Evolutionary conservation across 2,797 vertebrate genomes (phyloP).

Genomic region (Gallinago nigripennis): DNA sequence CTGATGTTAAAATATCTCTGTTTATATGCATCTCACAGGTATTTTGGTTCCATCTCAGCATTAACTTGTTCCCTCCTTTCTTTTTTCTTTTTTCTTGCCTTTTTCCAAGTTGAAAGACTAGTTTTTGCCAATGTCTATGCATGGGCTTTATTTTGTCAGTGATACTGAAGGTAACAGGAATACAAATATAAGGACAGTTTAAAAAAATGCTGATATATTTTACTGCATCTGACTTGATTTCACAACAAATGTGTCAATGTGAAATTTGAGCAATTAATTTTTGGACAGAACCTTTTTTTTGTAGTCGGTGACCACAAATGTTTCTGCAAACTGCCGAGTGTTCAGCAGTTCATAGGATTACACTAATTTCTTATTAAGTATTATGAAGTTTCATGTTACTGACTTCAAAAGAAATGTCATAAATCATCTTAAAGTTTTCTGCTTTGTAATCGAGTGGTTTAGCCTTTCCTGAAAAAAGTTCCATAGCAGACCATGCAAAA

Average conservation of each 20-base stretch:
- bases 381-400: not conserved
- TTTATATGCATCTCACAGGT: not conserved
- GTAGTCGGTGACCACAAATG: not conserved
- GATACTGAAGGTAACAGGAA: not conserved
- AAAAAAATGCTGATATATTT: not conserved
- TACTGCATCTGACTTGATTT: not conserved
- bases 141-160: not conserved
- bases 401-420: not conserved
- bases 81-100: not conserved
- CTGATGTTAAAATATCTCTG: not conserved
- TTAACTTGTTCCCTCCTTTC: not conserved
- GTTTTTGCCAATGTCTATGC: not conserved
- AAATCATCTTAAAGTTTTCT: not conserved
- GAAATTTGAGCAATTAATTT: not conserved
- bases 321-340: not conserved
- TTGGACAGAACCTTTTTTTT: not conserved
- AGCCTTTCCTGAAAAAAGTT: not conserved
- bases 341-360: not conserved
- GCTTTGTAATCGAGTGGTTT: not conserved
- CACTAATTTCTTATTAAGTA: not conserved
- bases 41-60: not conserved
- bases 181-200: not conserved
- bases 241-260: not conserved
- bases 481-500: not conserved
- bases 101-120: not conserved